Evolutionary conservation across 2,113 vertebrate species (phyloP), one percentile per base, ranked within the genome.

Genomic region (Pseudolaguvia tuberculata): DNA sequence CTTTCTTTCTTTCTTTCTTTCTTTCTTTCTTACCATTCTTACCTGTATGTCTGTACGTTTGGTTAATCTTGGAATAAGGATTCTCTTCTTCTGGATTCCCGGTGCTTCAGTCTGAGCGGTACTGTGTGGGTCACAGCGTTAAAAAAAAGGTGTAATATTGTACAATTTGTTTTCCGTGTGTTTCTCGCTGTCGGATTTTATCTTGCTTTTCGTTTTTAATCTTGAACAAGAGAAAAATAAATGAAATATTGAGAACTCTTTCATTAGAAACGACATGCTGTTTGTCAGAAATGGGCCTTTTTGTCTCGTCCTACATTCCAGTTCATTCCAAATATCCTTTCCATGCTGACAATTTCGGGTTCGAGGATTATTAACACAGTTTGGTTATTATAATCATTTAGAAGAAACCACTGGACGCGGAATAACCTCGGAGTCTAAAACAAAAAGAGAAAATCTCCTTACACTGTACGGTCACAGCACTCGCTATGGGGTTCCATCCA

Each of bases 81-180:
- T 56, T 84, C 79, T 88, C 83, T 85, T 88, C 85, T 82, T 73
- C 80, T 82, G 75, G 86, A 85, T 86, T 39, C 81, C 79, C 83
- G 85, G 84, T 83, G 80, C 86, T 82, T 80, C 72, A 27, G 81
- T 68, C 76, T 52, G 70, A 84, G 78, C 75, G 75, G 66, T 79
- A 66, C 81, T 59, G 78, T 65, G 79, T 76, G 76, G 84, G 79
- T 86, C 83, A n/a, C n/a, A 75, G 78, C 85, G 87, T 88, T 86
- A 87, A 86, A 87, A 87, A 89, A 86, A 86, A 83, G 89, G 88
- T 89, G 86, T 86, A 89, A 89, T 89, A 88, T 81, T 89, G 87
- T 89, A 87, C 85, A 89, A 84, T 86, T 88, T 85, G 81, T 73
- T 88, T 87, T 88, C 14, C 13, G 85, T 83, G 84, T 87, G 86